phyloP scores from a whole-genome alignment of 2,113 vertebrate species.

The Salvelinus alpinus region DNA sequence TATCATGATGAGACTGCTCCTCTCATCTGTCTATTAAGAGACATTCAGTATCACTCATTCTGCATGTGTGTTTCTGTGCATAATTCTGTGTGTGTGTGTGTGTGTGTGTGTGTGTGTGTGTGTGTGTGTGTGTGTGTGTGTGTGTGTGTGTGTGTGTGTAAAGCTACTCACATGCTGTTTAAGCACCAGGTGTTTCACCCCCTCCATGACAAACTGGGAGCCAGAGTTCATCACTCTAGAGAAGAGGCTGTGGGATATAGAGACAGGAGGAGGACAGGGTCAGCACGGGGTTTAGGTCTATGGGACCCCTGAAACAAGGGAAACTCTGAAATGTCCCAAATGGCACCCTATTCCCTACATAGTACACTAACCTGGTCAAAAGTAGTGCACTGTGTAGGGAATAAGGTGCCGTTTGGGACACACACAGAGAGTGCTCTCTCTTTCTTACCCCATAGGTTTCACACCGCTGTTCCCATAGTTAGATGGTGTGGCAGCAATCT shows the following conservation, averaged over 20 bases:
- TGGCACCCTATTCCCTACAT: too few relatives aligned
- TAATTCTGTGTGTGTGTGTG: too few relatives aligned
- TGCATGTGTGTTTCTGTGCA: too few relatives aligned
- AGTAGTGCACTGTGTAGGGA: not conserved
- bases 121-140: too few relatives aligned
- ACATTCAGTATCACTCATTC: too few relatives aligned
- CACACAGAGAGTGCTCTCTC: not conserved
- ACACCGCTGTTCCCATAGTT: constrained; percentile 88
- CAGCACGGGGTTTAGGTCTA: not conserved
- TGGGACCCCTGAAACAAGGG: constrained; percentile 12
- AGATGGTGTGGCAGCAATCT: constrained; percentile 90
- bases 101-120: too few relatives aligned
- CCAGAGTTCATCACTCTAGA: constrained; percentile 98
- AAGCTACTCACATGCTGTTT: constrained; percentile 90
- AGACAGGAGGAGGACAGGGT: constrained; percentile 9
- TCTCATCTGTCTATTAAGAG: not conserved
- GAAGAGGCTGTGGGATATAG: constrained; percentile 78
- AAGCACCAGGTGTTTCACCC: constrained; percentile 96
- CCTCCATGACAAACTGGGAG: constrained; percentile 99
- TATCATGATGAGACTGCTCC: not conserved
- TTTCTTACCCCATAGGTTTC: constrained; percentile 89
- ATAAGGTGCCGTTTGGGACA: not conserved
- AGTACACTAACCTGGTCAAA: too few relatives aligned
- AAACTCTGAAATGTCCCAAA: too few relatives aligned
- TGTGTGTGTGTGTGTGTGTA: not conserved